These are phyloP conservation scores for Echinarachnius parma DNA, from an alignment of 53 echinoderm and acorn worm genomes.

Conservation along the genomic window DNA sequence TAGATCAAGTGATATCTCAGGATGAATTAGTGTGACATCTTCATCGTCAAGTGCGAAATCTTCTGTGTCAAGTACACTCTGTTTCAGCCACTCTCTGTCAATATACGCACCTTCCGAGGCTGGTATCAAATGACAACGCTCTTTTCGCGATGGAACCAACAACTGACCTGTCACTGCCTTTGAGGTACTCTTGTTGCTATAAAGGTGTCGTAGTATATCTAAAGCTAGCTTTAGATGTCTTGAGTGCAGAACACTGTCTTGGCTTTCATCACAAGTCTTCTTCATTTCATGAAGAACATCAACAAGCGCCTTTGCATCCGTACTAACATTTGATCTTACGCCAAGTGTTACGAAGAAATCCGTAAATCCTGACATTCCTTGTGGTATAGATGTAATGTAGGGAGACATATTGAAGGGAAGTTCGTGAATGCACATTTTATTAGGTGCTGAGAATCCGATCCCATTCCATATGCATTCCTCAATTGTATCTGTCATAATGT, in stretches of 20 bases:
- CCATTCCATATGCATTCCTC: constrained; percentile 64
- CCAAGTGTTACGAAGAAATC: constrained; percentile 26
- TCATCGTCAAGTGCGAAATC: constrained; percentile 21
- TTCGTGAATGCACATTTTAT: constrained; percentile 41
- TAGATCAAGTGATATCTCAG: constrained; percentile 14
- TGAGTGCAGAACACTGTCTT: neutral
- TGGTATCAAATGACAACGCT: constrained; percentile 10
- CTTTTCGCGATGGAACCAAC: constrained; percentile 5
- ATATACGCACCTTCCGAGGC: constrained; percentile 24
- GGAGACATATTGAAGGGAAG: constrained; percentile 47
- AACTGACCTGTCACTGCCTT: neutral
- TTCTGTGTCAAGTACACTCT: neutral
- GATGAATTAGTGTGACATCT: constrained; percentile 29
- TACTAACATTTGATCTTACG: constrained; percentile 14
- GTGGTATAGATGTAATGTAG: constrained; percentile 40
- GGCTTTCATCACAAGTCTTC: neutral
- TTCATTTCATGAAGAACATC: constrained; percentile 18
- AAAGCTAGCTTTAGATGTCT: constrained; percentile 16
- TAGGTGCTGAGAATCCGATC: constrained; percentile 49
- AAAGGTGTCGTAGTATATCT: neutral
- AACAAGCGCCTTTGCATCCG: constrained; percentile 6
- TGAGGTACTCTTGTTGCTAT: neutral
- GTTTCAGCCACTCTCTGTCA: constrained; percentile 43
- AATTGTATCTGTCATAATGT: neutral
- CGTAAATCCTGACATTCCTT: neutral